These are phyloP conservation scores for Plecturocebus donacophilus DNA, from an alignment of 2,113 vertebrate genomes.

Conservation along the genomic window DNA sequence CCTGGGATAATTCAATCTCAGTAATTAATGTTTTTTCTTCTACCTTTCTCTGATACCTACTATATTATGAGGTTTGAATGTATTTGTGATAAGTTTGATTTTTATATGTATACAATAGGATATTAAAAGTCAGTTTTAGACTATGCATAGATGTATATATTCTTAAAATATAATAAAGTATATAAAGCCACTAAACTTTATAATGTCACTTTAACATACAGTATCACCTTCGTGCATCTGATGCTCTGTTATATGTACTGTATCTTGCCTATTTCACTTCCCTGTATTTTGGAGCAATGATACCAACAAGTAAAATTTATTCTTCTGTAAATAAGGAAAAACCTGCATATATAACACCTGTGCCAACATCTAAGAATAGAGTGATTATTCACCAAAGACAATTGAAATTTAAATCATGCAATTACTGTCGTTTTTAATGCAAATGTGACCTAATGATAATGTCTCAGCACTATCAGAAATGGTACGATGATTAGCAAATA, in stretches of 20 bases:
- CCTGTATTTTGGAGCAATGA: background rate
- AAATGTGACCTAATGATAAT: constrained; percentile 17
- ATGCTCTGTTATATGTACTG: background rate
- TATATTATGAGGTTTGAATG: background rate
- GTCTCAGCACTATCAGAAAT: background rate
- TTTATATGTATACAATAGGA: background rate
- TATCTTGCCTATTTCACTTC: background rate
- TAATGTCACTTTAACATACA: background rate
- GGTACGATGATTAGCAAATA: background rate
- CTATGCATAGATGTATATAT: background rate
- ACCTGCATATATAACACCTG: background rate
- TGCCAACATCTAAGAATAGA: background rate
- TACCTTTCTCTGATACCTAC: background rate
- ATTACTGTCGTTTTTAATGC: background rate
- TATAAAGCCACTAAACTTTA: background rate
- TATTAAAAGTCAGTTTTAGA: background rate
- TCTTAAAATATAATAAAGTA: background rate
- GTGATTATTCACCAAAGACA: background rate
- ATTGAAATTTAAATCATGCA: background rate
- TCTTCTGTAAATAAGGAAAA: background rate
- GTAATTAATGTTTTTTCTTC: background rate
- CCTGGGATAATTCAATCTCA: background rate
- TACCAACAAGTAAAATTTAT: background rate
- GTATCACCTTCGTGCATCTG: background rate
- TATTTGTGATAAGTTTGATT: background rate